Percentiles rank a stretch among this genome's conserved stretches.
These are phyloP conservation scores for Autographa gamma DNA, from an alignment of 2,888 invertebrate genomes.

Conservation along the genomic window DNA sequence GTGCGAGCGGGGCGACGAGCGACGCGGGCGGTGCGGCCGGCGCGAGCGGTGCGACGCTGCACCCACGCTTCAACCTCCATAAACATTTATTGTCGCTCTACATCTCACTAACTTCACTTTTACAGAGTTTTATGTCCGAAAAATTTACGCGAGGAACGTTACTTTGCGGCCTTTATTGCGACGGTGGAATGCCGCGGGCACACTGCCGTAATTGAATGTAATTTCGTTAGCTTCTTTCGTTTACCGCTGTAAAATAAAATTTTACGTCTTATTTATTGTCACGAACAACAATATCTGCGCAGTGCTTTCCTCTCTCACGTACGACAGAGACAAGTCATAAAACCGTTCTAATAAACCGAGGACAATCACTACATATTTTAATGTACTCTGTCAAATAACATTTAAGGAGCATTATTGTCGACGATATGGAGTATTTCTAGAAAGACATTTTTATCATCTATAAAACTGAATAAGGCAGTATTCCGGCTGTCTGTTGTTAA, in stretches of 20 bases:
- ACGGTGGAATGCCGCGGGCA: conserved; percentile 80
- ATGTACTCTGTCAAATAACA: conserved; percentile 63
- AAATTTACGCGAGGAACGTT: conserved; percentile 86
- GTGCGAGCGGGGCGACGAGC: conserved; percentile 41
- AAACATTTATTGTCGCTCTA: conserved; percentile 87
- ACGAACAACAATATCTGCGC: conserved; percentile 79
- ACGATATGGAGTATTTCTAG: conserved; percentile 56
- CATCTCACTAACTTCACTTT: conserved; percentile 88
- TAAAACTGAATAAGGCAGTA: conserved; percentile 68
- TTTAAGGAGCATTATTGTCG: conserved; percentile 57
- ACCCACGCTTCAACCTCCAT: conserved; percentile 71
- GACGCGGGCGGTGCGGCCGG: conserved; percentile 46
- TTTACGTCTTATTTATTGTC: conserved; percentile 88
- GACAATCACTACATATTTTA: conserved; percentile 69
- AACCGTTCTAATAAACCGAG: conserved; percentile 70
- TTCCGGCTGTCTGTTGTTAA: conserved; percentile 59
- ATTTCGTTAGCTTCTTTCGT: conserved; percentile 87
- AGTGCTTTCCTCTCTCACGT: conserved; percentile 63
- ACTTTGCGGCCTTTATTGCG: conserved; percentile 83
- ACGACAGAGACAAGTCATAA: conserved; percentile 67
- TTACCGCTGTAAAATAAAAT: conserved; percentile 87
- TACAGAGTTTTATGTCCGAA: conserved; percentile 88
- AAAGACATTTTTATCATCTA: conserved; percentile 70
- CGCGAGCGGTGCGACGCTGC: conserved; percentile 18
- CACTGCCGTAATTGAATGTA: conserved; percentile 87